Evolutionary conservation across 2,888 invertebrate species (phyloP).

Genomic region (Leptinotarsa juncta): DNA sequence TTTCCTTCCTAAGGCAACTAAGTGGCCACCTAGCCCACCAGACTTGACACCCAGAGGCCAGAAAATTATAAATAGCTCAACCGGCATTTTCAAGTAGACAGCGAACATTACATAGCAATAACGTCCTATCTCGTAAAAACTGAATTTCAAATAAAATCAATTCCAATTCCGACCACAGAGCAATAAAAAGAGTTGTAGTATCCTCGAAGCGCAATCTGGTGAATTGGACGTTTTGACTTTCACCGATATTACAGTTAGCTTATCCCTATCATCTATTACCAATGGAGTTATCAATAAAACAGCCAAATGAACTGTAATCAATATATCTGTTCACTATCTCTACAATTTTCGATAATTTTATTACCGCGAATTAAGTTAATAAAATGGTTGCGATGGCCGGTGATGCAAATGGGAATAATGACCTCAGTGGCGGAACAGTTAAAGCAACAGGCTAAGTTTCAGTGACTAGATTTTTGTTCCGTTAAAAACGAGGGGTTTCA

Average conservation of each 20-base stretch:
- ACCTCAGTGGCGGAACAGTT: neutral
- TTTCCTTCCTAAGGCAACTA: too few relatives aligned
- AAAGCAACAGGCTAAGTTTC: neutral
- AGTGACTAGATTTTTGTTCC: too few relatives aligned
- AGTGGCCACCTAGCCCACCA: too few relatives aligned
- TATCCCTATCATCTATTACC: conserved; percentile 8
- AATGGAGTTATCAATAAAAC: conserved; percentile 16
- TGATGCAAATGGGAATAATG: neutral
- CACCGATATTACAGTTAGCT: conserved; percentile 15
- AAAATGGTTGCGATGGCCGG: conserved; percentile 2
- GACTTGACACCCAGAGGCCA: too few relatives aligned
- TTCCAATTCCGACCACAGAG: neutral
- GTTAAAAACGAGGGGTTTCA: too few relatives aligned
- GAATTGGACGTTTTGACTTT: conserved; percentile 4
- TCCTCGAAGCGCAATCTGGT: conserved; percentile 10
- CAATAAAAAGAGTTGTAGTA: neutral
- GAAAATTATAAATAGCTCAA: too few relatives aligned
- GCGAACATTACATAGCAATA: neutral
- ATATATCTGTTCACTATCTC: conserved; percentile 2
- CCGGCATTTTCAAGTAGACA: too few relatives aligned
- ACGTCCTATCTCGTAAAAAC: neutral
- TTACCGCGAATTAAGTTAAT: conserved; percentile 5
- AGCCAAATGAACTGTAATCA: conserved; percentile 1
- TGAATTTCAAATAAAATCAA: conserved; percentile 9
- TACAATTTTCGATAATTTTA: conserved; percentile 15